Evolutionary conservation across 2,113 vertebrate species (phyloP), one percentile per base, ranked within the genome.

Genomic region (Phylloscopus trochilus): DNA sequence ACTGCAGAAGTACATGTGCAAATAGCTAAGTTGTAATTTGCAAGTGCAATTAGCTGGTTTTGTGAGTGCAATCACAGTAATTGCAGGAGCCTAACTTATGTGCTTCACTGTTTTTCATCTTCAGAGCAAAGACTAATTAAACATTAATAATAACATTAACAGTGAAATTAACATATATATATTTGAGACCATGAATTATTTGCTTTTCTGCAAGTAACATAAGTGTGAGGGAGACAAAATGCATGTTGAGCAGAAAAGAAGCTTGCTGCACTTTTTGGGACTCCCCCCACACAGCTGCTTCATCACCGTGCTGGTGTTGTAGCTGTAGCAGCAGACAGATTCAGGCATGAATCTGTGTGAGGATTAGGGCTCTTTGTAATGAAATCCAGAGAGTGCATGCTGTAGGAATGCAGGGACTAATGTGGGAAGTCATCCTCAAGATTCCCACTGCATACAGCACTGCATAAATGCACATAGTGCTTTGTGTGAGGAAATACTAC

Each of bases 11-110:
- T 96, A 85, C 92, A 96, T 88, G 96, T 97, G 93, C 93, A 95
- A 96, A 97, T 94, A 97, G 87, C 94, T 91, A 96, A 93, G 76
- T 96, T 91, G 92, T 97, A 97, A 97, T 97, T 97, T 97, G 91
- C 91, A 96, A 97, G 89, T 95, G 95, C 95, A 97, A 97, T 97
- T 97, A 97, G 93, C 93, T 89, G 93, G 93, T 95, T 97, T 96
- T 97, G 94, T 96, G 96, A 96, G 78, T 86, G 94, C 95, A 97
- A 94, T 96, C 96, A 97, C 79, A 91, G 95, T 97, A 97, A 97
- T 97, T 97, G 95, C 93, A 88, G 96, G 93, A 93, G 90, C 92
- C 89, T 96, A 96, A 97, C 93, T 92, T 91, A 80, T 91, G 85
- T 92, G 90, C 83, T 96, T 93, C 92, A 91, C 88, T 95, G 94